phyloP scores from a whole-genome alignment of 1,140 invertebrate genomes.

The Radopholus similis region DNA sequence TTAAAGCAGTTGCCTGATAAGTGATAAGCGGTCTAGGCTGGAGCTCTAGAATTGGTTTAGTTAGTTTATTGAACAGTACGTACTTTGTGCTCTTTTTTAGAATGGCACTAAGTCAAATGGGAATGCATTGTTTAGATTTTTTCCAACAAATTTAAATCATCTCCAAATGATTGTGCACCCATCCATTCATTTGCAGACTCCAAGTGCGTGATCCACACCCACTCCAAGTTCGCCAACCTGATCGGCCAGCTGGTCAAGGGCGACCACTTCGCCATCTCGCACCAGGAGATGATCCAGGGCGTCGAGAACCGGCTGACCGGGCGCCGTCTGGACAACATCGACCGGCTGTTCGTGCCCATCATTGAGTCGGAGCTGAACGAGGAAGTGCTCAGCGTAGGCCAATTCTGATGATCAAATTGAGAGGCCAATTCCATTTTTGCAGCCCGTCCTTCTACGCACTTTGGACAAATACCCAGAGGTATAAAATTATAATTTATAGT shows the following conservation, averaged over 20 bases:
- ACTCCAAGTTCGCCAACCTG: slow-evolving; percentile 85
- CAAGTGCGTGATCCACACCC: slow-evolving; percentile 90
- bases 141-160: too few species aligned
- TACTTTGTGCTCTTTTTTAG: too few species aligned
- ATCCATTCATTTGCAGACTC: slow-evolving; percentile 65
- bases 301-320: slow-evolving; percentile 68
- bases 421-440: slow-evolving; percentile 72
- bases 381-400: slow-evolving; percentile 69
- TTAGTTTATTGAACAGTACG: too few species aligned
- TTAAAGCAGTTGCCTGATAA: too few species aligned
- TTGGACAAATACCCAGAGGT: slow-evolving; percentile 89
- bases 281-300: slow-evolving; percentile 98
- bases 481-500: slow-evolving; percentile 85
- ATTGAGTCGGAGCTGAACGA: slow-evolving; percentile 94
- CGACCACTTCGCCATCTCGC: slow-evolving; percentile 79
- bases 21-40: too few species aligned
- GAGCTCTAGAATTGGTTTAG: too few species aligned
- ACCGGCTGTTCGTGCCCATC: slow-evolving; percentile 86
- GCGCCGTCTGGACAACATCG: slow-evolving; percentile 79
- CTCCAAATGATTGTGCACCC: too few species aligned
- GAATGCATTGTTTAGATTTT: too few species aligned
- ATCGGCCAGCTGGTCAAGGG: slow-evolving; percentile 72
- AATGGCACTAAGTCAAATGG: too few species aligned
- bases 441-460: slow-evolving; percentile 79
- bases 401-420: background rate